Evolutionary conservation across 2,888 invertebrate species (phyloP), one percentile per base, ranked within the genome.

Genomic region (Eulithis prunata): DNA sequence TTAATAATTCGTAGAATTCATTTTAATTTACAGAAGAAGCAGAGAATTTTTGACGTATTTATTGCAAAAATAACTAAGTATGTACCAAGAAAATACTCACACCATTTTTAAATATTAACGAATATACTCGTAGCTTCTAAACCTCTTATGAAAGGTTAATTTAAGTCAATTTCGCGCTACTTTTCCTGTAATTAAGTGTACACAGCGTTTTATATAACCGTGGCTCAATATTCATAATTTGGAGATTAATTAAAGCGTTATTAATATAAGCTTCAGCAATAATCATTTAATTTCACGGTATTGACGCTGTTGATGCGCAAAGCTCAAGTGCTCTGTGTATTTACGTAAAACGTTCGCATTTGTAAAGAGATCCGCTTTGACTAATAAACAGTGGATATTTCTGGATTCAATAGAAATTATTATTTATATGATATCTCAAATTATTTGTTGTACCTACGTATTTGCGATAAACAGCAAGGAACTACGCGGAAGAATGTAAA

Each of bases 241-340:
- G 4, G 43, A 43, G 51, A 62, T 62, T 62, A 56, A 62, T 62
- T 62, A 62, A 13, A 28, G 47, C 55, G 49, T 43, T 62, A 62
- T 62, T 57, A 60, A 60, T 60, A 59, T 80, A 78, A 81, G 67
- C 69, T 64, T 51, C 72, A 70, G 74, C 78, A 73, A 75, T 70
- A 77, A 72, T 71, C 71, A 86, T 86, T 79, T 81, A 84, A 83
- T 82, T 78, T 77, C 74, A 77, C 73, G 72, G 78, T 83, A 87
- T 82, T 80, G 79, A 80, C 74, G 68, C 68, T 69, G 69, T 77
- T 70, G 75, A 75, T 75, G 78, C 72, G 78, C 73, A 62, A 56
- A 53, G 68, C 71, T 82, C 70, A 73, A 84, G 82, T 77, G 80
- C 68, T 85, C 57, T 67, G 76, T 78, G 82, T 80, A 83, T 83